Percentiles rank a stretch among this genome's conserved stretches.
These are phyloP conservation scores for Luperina nickerlii DNA, from an alignment of 2,888 invertebrate species.

Conservation along the genomic window DNA sequence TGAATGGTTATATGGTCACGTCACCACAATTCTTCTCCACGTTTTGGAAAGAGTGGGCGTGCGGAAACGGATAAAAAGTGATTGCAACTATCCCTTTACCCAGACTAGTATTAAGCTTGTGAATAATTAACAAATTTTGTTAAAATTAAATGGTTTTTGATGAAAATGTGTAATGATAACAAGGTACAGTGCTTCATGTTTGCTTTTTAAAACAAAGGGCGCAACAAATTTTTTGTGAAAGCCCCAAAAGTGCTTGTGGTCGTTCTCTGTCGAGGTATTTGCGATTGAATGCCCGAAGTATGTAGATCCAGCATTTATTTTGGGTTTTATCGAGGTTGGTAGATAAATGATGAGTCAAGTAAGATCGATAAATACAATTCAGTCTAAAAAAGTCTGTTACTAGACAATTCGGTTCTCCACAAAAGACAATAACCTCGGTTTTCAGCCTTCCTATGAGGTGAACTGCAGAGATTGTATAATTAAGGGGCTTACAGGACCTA, in stretches of 20 bases:
- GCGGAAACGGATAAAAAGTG: neutral
- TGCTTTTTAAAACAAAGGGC: conserved; percentile 8
- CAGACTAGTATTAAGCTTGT: neutral
- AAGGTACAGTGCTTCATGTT: neutral
- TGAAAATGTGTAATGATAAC: neutral
- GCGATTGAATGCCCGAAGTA: neutral
- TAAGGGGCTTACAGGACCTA: too few relatives aligned
- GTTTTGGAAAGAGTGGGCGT: neutral
- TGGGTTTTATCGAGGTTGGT: conserved; percentile 24
- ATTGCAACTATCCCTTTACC: too few relatives aligned
- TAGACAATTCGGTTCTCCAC: neutral
- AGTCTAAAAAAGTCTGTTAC: neutral
- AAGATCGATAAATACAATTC: neutral
- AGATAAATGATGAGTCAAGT: neutral
- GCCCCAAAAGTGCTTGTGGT: neutral
- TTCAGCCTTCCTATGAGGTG: neutral
- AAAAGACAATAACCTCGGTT: neutral
- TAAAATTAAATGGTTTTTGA: neutral
- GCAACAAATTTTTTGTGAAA: neutral
- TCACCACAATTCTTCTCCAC: neutral
- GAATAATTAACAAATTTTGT: neutral
- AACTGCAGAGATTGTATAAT: neutral
- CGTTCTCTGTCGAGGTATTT: neutral
- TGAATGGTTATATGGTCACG: neutral
- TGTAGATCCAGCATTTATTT: conserved; percentile 41